phyloP scores from a whole-genome alignment of 2,113 vertebrate genomes.

The Tauraco erythrolophus region DNA sequence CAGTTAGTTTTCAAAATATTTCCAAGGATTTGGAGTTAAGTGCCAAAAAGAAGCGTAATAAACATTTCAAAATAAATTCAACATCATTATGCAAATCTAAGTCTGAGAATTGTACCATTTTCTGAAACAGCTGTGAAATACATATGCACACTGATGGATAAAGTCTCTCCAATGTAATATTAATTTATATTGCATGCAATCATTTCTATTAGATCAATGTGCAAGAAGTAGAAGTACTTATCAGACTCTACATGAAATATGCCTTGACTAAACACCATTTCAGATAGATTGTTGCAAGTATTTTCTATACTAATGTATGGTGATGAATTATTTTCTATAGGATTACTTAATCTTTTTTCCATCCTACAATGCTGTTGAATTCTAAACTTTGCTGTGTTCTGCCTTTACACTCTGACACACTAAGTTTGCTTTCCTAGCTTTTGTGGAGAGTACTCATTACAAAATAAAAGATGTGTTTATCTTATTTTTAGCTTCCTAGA shows the following conservation, averaged over 20 bases:
- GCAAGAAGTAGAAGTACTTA: neutral
- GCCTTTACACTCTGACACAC: constrained; percentile 25
- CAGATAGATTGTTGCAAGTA: neutral
- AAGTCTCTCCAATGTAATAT: neutral
- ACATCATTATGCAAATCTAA: neutral
- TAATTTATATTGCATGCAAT: neutral
- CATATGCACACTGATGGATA: neutral
- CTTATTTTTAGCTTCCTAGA: constrained; percentile 8
- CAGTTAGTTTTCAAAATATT: neutral
- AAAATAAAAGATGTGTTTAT: constrained; percentile 42
- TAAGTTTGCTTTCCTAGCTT: neutral
- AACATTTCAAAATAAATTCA: neutral
- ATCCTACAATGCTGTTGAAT: neutral
- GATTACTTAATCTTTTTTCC: neutral
- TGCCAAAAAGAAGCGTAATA: neutral
- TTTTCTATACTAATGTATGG: neutral
- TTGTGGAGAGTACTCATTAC: neutral
- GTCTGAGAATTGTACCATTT: neutral
- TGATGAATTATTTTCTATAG: neutral
- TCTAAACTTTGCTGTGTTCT: neutral
- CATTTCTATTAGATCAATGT: neutral
- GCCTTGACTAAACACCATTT: neutral
- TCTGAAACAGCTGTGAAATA: neutral
- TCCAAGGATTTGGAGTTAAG: neutral
- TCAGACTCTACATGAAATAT: neutral